Conservation (phyloP, 2,797 vertebrate genomes). For the Cossypha niveicapilla region DNA sequence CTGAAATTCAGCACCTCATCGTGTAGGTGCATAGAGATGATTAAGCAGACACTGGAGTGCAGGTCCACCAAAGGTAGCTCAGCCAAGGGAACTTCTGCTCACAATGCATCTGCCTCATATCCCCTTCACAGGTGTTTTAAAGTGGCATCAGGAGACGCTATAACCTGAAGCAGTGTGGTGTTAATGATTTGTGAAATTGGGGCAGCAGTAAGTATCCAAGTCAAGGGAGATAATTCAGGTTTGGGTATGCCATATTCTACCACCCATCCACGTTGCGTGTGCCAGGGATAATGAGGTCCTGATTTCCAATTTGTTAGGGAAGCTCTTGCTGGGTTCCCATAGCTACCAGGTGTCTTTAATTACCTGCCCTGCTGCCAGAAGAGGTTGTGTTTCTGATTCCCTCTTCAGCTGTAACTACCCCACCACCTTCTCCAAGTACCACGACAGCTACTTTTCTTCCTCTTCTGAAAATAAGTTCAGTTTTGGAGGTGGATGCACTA, state of each 20-base stretch:
- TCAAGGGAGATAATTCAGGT: background rate
- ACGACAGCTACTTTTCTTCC: background rate
- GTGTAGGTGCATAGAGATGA: background rate
- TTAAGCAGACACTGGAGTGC: background rate
- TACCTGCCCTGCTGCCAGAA: background rate
- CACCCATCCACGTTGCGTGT: background rate
- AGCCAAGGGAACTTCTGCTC: background rate
- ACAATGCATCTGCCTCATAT: background rate
- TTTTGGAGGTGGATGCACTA: background rate
- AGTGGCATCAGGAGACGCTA: background rate
- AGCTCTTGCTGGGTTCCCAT: background rate
- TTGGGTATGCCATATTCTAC: background rate
- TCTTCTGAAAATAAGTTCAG: background rate
- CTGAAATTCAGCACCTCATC: background rate
- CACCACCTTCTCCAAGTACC: background rate
- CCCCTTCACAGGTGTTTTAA: background rate
- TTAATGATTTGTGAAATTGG: conserved; percentile 27
- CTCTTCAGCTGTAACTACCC: background rate
- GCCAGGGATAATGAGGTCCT: background rate
- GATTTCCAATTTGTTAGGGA: background rate
- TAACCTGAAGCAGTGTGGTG: background rate
- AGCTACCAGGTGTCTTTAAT: conserved; percentile 9
- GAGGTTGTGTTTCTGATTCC: background rate
- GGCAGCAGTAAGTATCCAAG: background rate
- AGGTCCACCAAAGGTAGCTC: background rate